These are phyloP conservation scores for Pyrocephalus nanus DNA, from an alignment of 2,797 vertebrate genomes.

Conservation along the genomic window DNA sequence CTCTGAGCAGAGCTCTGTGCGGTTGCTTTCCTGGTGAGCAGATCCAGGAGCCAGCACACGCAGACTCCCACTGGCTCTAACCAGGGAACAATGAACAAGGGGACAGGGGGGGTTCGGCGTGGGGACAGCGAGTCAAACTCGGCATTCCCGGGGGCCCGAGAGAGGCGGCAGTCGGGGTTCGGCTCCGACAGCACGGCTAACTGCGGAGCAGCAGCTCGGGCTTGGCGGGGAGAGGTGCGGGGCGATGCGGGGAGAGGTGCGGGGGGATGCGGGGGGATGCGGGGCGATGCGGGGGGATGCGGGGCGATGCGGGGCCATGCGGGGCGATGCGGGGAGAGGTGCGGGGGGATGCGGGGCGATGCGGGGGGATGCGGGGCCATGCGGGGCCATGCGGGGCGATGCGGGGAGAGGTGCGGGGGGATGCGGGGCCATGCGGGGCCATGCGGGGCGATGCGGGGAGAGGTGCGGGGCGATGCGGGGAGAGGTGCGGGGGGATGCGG, in stretches of 20 bases:
- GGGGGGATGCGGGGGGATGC: background rate
- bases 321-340: too few relatives aligned
- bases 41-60: background rate
- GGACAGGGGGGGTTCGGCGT: background rate
- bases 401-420: too few relatives aligned
- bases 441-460: too few relatives aligned
- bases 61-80: background rate
- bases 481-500: background rate
- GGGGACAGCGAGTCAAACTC: background rate
- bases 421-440: too few relatives aligned
- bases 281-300: too few relatives aligned
- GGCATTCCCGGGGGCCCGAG: too few relatives aligned
- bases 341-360: too few relatives aligned
- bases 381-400: too few relatives aligned
- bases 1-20: background rate
- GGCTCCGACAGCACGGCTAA: rapidly evolving
- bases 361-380: too few relatives aligned
- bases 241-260: too few relatives aligned
- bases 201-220: rapidly evolving
- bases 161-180: rapidly evolving
- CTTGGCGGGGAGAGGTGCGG: too few relatives aligned
- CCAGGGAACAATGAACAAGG: background rate
- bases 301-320: background rate
- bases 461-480: too few relatives aligned
- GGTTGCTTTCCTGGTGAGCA: background rate